Percentiles rank a stretch among this genome's conserved stretches.
Evolutionary conservation across 2,797 vertebrate species (phyloP).

Genomic region (Benthosema pterotum): DNA sequence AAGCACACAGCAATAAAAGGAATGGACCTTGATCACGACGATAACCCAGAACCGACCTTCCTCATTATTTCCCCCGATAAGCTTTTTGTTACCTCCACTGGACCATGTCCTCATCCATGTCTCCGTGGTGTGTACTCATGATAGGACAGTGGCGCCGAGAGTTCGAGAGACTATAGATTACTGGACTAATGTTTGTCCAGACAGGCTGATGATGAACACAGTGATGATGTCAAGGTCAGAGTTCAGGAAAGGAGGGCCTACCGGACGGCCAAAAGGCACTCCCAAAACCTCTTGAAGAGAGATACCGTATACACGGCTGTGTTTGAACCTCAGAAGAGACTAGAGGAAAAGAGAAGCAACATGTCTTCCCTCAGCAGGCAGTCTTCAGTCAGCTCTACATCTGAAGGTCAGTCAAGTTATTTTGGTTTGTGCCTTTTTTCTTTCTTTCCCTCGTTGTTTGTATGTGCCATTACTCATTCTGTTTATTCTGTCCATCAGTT

Average conservation of each 20-base stretch:
- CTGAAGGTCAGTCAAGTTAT: constrained; percentile 32
- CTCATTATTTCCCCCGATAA: background rate
- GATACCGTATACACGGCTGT: background rate
- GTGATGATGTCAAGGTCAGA: constrained; percentile 36
- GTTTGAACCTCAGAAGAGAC: constrained; percentile 2
- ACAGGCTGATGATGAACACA: too few species aligned
- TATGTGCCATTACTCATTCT: background rate
- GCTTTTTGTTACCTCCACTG: constrained; percentile 20
- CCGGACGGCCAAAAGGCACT: constrained; percentile 16
- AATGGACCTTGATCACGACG: constrained; percentile 27
- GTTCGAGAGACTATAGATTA: constrained; percentile 52
- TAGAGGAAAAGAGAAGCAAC: constrained; percentile 12
- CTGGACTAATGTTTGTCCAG: constrained; percentile 32
- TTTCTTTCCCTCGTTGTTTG: background rate
- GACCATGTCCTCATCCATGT: constrained; percentile 19
- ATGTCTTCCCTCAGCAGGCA: constrained; percentile 60
- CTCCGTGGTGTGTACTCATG: constrained; percentile 26
- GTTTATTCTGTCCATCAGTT: background rate
- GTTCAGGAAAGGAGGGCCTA: constrained; percentile 29
- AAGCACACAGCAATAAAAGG: constrained; percentile 1
- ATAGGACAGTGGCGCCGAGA: constrained; percentile 20
- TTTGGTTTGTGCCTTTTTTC: background rate
- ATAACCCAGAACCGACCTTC: background rate
- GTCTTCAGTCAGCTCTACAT: constrained; percentile 26
- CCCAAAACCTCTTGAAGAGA: constrained; percentile 38